Evolutionary conservation across 2,113 vertebrate genomes (phyloP).

Genomic region (Mormyrus iriodes): DNA sequence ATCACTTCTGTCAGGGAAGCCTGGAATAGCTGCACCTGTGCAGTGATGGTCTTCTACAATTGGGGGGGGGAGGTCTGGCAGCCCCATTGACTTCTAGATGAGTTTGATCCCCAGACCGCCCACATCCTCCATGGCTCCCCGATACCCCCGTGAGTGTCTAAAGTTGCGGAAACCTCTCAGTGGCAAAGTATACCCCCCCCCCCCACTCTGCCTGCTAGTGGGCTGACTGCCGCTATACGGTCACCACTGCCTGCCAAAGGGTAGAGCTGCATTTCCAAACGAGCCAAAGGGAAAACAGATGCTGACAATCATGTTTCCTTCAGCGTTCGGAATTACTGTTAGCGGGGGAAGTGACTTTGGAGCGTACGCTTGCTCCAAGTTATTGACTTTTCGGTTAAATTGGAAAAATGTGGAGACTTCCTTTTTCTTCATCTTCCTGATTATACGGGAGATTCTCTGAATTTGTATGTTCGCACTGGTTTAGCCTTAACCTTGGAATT

Average conservation of each 20-base stretch:
- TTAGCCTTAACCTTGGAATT: neutral
- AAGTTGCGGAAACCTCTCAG: neutral
- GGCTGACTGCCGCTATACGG: neutral
- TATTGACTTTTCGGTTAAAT: constrained; percentile 48
- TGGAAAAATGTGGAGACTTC: constrained; percentile 27
- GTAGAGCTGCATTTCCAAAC: constrained; percentile 32
- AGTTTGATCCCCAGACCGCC: neutral
- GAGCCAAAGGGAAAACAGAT: constrained; percentile 51
- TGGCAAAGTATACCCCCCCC: neutral
- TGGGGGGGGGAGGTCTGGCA: neutral
- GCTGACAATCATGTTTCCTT: constrained; percentile 45
- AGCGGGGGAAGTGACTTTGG: constrained; percentile 39
- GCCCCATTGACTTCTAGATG: neutral
- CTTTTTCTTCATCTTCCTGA: constrained; percentile 14
- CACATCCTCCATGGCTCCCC: neutral
- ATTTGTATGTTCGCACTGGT: neutral
- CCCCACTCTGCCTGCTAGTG: neutral
- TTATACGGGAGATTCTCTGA: neutral
- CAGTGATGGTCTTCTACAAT: neutral
- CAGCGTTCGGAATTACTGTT: constrained; percentile 35
- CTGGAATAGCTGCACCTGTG: neutral
- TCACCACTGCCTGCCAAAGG: constrained; percentile 33
- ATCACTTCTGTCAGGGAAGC: neutral
- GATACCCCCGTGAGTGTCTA: neutral
- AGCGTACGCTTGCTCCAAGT: constrained; percentile 40